Conservation (phyloP, 2,113 vertebrate genomes). For the Paracyprichromis sp. region DNA sequence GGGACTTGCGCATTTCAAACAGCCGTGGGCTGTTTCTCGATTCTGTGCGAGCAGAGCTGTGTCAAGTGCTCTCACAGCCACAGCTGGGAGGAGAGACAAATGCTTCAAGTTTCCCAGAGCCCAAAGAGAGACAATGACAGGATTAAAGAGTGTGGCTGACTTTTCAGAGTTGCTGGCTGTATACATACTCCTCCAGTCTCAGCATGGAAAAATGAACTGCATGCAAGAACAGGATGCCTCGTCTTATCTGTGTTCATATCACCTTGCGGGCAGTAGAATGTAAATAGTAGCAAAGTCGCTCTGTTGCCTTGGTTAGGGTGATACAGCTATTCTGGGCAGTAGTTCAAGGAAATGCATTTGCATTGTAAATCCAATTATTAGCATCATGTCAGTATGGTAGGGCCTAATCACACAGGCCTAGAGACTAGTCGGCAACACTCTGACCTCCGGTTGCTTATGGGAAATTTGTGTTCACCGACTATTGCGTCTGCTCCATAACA, state of each 20-base stretch:
- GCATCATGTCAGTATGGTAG: not conserved
- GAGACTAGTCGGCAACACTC: not conserved
- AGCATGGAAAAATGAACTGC: not conserved
- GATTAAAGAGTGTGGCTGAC: not conserved
- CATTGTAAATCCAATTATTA: not conserved
- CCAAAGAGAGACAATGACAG: not conserved
- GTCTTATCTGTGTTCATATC: not conserved
- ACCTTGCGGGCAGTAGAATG: not conserved
- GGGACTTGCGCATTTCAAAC: not conserved
- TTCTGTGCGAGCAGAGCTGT: not conserved
- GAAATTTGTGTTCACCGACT: not conserved
- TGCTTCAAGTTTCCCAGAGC: not conserved
- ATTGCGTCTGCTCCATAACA: not conserved
- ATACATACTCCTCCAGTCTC: not conserved
- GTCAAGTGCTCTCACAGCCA: constrained; percentile 11
- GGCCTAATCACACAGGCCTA: not conserved
- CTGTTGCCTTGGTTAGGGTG: not conserved
- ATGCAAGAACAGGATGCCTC: not conserved
- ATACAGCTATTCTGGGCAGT: not conserved
- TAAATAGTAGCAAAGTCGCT: not conserved
- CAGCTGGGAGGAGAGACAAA: constrained; percentile 12
- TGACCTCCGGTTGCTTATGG: not conserved
- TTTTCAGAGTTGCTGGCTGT: not conserved
- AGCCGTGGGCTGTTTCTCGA: constrained; percentile 10
- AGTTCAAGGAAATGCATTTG: not conserved